Percentiles rank a stretch among this genome's conserved stretches.
phyloP scores from a whole-genome alignment of 37 sponge, comb jelly and placozoan species.

The Theonella swinhoei region DNA sequence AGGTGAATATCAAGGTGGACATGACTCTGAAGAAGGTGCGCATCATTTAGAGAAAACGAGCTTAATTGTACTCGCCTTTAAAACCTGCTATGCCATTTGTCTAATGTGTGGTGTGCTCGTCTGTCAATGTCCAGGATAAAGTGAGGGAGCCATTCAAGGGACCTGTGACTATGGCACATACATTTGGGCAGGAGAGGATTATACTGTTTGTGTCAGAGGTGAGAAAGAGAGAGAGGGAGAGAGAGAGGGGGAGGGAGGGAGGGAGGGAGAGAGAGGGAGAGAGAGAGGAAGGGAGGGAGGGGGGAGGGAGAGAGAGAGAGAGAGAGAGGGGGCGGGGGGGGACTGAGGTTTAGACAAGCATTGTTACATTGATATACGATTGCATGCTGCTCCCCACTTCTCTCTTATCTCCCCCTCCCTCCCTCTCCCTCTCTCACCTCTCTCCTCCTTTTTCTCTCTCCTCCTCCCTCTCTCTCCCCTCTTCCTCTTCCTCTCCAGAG shows the following conservation, averaged over 20 bases:
- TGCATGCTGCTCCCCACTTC: not conserved
- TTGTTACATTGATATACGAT: too few species aligned
- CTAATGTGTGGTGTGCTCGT: not conserved
- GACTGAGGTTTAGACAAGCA: too few species aligned
- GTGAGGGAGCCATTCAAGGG: slow-evolving; percentile 57
- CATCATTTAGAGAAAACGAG: not conserved
- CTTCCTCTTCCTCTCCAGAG: slow-evolving; percentile 2
- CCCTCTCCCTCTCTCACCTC: not conserved
- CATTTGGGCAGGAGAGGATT: slow-evolving; percentile 46
- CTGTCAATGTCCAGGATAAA: slow-evolving; percentile 20
- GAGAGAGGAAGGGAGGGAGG: too few species aligned
- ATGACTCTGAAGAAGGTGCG: slow-evolving; percentile 16
- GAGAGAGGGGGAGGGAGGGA: too few species aligned
- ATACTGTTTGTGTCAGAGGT: slow-evolving; percentile 66
- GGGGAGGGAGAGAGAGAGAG: too few species aligned
- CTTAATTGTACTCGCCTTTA: not conserved
- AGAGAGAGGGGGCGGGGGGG: too few species aligned
- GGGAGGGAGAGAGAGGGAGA: too few species aligned
- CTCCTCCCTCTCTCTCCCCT: not conserved
- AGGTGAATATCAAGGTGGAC: slow-evolving; percentile 33
- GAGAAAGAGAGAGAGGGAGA: not conserved
- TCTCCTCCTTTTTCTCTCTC: not conserved
- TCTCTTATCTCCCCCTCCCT: not conserved
- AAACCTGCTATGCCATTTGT: not conserved
- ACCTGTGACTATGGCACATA: slow-evolving; percentile 45